Percentiles rank a stretch among this genome's conserved stretches.
These are phyloP conservation scores for Tanytarsus gracilentus DNA, from an alignment of 2,888 invertebrate species.

Conservation along the genomic window DNA sequence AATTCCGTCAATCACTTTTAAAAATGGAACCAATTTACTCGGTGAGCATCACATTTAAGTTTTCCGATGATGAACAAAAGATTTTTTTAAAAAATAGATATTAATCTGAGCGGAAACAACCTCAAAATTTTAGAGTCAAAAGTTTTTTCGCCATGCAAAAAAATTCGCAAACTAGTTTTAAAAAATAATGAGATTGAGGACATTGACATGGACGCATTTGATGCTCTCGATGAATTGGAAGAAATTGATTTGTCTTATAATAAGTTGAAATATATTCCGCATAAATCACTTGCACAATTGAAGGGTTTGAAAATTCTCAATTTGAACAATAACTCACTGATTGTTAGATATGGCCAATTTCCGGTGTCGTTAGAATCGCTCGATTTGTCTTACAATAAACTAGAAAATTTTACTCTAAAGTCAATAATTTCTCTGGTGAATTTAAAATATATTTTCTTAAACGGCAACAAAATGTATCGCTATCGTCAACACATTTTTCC, in stretches of 20 bases:
- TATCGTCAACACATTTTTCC: conserved; percentile 25
- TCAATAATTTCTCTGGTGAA: conserved; percentile 19
- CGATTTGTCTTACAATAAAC: conserved; percentile 23
- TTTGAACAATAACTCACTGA: conserved; percentile 8
- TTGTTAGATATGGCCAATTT: conserved; percentile 17
- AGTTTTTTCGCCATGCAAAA: conserved; percentile 20
- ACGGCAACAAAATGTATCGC: conserved; percentile 21
- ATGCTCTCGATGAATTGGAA: conserved; percentile 13
- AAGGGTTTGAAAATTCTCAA: neutral
- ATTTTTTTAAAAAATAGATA: neutral
- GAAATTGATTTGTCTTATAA: conserved; percentile 26
- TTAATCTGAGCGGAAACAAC: conserved; percentile 14
- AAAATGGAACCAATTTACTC: conserved; percentile 10
- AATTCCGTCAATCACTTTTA: conserved; percentile 12
- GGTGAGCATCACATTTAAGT: neutral
- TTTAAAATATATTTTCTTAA: conserved; percentile 9
- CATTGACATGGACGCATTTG: conserved; percentile 25
- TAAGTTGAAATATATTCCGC: conserved; percentile 5
- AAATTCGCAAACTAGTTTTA: conserved; percentile 1
- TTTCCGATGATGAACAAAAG: neutral
- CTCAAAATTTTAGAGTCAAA: neutral
- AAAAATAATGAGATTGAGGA: conserved; percentile 14
- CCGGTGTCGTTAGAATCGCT: conserved; percentile 13
- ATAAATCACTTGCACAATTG: conserved; percentile 19
- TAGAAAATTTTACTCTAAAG: conserved; percentile 27